Base-by-base conservation (phyloP, 2,113 vertebrate genomes). In the Rostratula benghalensis region DNA sequence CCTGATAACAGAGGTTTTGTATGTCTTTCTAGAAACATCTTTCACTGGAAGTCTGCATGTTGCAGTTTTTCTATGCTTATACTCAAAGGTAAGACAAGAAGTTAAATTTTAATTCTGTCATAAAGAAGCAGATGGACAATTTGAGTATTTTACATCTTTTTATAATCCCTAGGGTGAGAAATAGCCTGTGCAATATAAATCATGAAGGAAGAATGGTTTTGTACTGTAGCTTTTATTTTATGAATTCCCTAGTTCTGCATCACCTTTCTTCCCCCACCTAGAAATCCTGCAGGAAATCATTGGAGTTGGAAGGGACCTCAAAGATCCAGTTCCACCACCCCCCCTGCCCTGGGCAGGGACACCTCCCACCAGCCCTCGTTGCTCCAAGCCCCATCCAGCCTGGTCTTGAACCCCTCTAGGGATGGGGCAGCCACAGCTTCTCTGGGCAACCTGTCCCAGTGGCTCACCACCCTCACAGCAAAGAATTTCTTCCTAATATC, bases 61-160 rank as follows among this genome's bases (percentile, higher is more conserved):
- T 99, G 97, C 99, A 99, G 97, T 99, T 99, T 98, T 99, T 99
- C 98, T 99, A 99, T 96, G 99, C 99, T 57, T 99, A 99, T 83
- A 99, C 99, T 90, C 99, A 99, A 97, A 99, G 99, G 99, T 99
- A 97, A 98, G 98, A 92, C 35, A 87, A 75, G 25, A 90, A 74
- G 10, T 69, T 80, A 19, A 35, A 39, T 64, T 87, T 75, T 41
- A 71, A 83, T 89, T 79, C 57, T 87, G 14, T 76, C 41, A 56
- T 35, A 3, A 22, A 77, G 39, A 85, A 80, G 9, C n/a, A 79
- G 23, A 31, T 91, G 19, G 30, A 50, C 23, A 59, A 33, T 59
- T 75, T 43, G 15, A 54, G 16, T 74, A 57, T 87, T 93, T 73
- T 61, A 11, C 13, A 27, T 76, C 1, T 39, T 73, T 75, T 70